Base-by-base conservation (phyloP, 2,113 vertebrate species). In the Erpornis zantholeuca region DNA sequence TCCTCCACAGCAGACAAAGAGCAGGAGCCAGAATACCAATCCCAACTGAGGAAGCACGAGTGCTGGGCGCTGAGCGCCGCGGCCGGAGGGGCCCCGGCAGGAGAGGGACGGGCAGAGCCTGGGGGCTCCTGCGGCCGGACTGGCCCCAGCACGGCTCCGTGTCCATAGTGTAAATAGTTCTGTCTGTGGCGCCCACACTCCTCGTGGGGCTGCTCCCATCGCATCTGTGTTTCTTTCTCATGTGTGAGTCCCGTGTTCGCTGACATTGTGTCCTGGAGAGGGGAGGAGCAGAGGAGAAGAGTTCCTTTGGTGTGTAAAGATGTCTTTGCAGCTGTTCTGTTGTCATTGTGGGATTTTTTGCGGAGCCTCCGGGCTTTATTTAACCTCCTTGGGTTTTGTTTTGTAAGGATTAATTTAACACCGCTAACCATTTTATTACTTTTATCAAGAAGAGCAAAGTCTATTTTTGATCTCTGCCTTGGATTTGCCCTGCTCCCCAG, bases 321-420 rank as follows among this genome's bases (percentile, higher is more conserved):
- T 2, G 69, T 90, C 82, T 89, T 84, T 92, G 96, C 93, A 54
- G 95, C 96, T 96, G 65, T 96, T 96, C 95, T 93, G 91, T 93
- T 89, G 94, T 96, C 75, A 15, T 94, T 13, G 89, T 94, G 78
- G 73, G 45, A 93, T 75, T 83, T 80, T 77, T 85, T 38, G 63
- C 78, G 10, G 72, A 94, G 93, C 94, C 59, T 68, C 81, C 0
- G 35, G 94, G 88, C 90, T 93, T 80, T 93, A 91, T 97, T 94
- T 95, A 96, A 93, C 95, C 82, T 92, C 85, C 69, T 75, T 84
- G 95, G 68, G 94, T 95, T 95, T 86, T 92, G 93, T 97, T 97
- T 96, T 96, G 57, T 96, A 97, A 96, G 94, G 82, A 75, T 97
- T 98, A 98, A 98, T 97, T 98, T 97, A 98, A 97, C 95, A 92